These are phyloP conservation scores for Ditula angustiorana DNA, from an alignment of 2,888 invertebrate genomes.

Conservation along the genomic window DNA sequence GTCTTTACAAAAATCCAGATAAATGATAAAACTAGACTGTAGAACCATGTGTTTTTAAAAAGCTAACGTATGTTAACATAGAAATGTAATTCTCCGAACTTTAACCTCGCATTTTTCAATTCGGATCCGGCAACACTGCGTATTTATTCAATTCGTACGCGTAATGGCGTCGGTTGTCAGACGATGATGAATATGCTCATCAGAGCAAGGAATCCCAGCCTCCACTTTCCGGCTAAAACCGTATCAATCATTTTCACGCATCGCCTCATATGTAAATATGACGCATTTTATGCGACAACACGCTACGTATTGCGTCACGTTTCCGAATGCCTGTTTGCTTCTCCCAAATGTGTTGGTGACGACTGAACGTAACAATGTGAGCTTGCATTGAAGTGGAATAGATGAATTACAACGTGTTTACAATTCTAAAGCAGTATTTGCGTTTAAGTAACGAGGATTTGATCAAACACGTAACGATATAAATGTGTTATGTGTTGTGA, in stretches of 20 bases:
- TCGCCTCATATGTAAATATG: conserved; percentile 69
- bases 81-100: not conserved
- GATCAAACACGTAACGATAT: not conserved
- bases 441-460: conserved; percentile 12
- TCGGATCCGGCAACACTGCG: conserved; percentile 49
- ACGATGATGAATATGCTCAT: conserved; percentile 74
- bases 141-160: conserved; percentile 62
- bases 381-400: conserved; percentile 22
- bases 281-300: conserved; percentile 59
- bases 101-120: conserved; percentile 5
- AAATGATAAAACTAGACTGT: too few relatives aligned
- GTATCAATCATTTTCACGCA: conserved; percentile 79
- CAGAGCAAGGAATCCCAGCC: conserved; percentile 54
- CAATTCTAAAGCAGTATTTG: conserved; percentile 21
- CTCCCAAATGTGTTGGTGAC: conserved; percentile 23
- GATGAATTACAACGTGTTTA: conserved; percentile 29
- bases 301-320: conserved; percentile 47
- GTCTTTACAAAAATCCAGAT: too few relatives aligned
- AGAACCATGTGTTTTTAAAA: too few relatives aligned
- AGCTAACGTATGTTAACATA: not conserved
- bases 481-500: conserved; percentile 2
- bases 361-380: conserved; percentile 28
- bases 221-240: conserved; percentile 54
- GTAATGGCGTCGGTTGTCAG: conserved; percentile 63
- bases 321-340: conserved; percentile 25